Evolutionary conservation across 2,113 vertebrate species (phyloP), one percentile per base, ranked within the genome.

Genomic region (Ceuthmochares aereus): DNA sequence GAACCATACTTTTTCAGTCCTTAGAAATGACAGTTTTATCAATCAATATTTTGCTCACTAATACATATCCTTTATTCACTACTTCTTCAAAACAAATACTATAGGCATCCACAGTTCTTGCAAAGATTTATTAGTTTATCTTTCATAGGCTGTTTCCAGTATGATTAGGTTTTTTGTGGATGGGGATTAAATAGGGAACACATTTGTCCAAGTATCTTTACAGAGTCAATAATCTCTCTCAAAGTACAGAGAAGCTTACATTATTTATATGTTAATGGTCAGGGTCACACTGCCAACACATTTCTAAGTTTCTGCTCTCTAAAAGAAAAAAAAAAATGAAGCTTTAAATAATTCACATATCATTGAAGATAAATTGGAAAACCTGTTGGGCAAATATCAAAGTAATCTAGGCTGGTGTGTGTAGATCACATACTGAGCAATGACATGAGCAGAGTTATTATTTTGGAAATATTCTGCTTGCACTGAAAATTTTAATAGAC

Each of bases 301-400:
- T 42, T 72, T 42, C 73, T 54, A 82, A 96, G 40, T 30, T 73
- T 27, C 70, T 2, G 0, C 7, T 78, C 18, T 81, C 78, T 74
- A 68, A 67, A 84, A 73, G 25, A 60, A 88, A 85, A 78, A 74
- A 11, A 83, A 82, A 51, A 70, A 58, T 22, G 34, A 80, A 59
- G 14, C 14, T 12, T 93, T 97, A 97, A 97, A 96, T 95, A 95
- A 96, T 97, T 97, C 90, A 96, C 67, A 36, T 92, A 77, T 91
- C 79, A 95, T 62, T 95, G 87, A 86, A 93, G 58, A 94, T 60
- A 96, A 96, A 97, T 73, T 78, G 51, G 67, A 96, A 92, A 69
- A 82, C 59, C 80, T 84, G 25, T 72, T 97, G 66, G 56, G 92
- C 84, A 97, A 97, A 97, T 94, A 96, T 89, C 75, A 81, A 92